Percentiles rank a stretch among this genome's conserved stretches.
Evolutionary conservation across 2,888 invertebrate genomes (phyloP).

Genomic region (Globia sparganii): DNA sequence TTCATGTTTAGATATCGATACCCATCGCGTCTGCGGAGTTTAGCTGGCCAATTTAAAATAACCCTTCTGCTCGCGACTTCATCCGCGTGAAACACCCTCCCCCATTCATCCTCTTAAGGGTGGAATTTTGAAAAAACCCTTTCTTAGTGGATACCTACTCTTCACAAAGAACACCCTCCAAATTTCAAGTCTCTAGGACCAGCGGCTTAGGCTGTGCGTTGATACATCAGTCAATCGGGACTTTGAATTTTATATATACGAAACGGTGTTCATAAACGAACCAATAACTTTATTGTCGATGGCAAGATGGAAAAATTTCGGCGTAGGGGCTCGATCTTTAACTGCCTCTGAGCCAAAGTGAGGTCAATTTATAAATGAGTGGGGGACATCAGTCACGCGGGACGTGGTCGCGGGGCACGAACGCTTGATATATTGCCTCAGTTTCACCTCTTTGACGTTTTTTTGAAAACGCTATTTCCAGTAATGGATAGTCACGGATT

Average conservation of each 20-base stretch:
- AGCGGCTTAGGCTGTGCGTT: too few species aligned
- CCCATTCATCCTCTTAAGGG: too few species aligned
- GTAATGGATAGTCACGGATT: constrained; percentile 82
- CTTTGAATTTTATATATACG: too few species aligned
- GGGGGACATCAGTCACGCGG: constrained; percentile 81
- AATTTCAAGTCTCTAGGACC: too few species aligned
- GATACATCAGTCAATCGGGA: too few species aligned
- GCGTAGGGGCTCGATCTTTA: constrained; percentile 72
- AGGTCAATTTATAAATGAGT: constrained; percentile 88
- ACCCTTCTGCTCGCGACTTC: too few species aligned
- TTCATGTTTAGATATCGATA: too few species aligned
- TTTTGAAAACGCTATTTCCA: constrained; percentile 81
- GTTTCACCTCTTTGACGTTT: constrained; percentile 84
- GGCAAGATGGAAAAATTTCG: constrained; percentile 58
- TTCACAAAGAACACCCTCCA: too few species aligned
- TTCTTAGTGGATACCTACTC: too few species aligned
- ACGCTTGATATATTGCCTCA: constrained; percentile 81
- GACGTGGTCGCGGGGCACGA: constrained; percentile 76
- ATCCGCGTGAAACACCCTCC: too few species aligned
- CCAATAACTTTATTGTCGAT: constrained; percentile 53
- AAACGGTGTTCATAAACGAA: constrained; percentile 29
- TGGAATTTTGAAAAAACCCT: too few species aligned
- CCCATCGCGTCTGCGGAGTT: background rate
- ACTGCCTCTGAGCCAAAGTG: constrained; percentile 76
- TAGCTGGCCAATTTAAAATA: background rate